Conservation (phyloP, 2,888 invertebrate genomes). For the Chaitophorus viminalis region DNA sequence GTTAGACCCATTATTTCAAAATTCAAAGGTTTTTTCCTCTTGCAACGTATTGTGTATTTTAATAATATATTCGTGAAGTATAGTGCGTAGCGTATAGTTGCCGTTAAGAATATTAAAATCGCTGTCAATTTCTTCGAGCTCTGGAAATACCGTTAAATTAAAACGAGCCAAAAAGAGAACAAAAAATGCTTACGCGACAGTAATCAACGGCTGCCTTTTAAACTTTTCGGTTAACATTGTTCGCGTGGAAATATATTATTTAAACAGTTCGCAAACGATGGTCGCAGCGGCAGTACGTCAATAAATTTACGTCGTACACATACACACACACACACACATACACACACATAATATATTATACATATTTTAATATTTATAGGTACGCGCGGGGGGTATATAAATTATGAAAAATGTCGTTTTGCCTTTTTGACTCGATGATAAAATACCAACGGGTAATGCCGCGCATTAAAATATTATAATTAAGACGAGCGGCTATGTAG, state of each 20-base stretch:
- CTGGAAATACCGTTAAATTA: background rate
- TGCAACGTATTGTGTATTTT: background rate
- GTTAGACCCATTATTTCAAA: background rate
- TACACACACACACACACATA: background rate
- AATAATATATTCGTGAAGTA: background rate
- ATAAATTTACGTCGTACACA: background rate
- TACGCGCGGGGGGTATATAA: too few species aligned
- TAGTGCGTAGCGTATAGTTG: background rate
- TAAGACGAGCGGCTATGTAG: too few species aligned
- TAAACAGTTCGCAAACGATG: background rate
- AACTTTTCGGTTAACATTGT: background rate
- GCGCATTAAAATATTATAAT: too few species aligned
- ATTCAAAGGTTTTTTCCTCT: background rate
- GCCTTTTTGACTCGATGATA: too few species aligned
- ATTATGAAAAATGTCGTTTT: too few species aligned
- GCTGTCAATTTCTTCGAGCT: background rate
- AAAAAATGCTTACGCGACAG: background rate
- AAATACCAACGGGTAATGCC: too few species aligned
- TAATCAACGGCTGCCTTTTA: background rate
- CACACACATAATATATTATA: too few species aligned
- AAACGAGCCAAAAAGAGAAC: background rate
- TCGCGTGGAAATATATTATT: too few species aligned
- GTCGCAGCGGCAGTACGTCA: too few species aligned
- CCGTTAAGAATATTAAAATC: conserved; percentile 4
- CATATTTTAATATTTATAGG: too few species aligned